Evolutionary conservation across 2,797 vertebrate genomes (phyloP).

Genomic region (Avahi laniger): DNA sequence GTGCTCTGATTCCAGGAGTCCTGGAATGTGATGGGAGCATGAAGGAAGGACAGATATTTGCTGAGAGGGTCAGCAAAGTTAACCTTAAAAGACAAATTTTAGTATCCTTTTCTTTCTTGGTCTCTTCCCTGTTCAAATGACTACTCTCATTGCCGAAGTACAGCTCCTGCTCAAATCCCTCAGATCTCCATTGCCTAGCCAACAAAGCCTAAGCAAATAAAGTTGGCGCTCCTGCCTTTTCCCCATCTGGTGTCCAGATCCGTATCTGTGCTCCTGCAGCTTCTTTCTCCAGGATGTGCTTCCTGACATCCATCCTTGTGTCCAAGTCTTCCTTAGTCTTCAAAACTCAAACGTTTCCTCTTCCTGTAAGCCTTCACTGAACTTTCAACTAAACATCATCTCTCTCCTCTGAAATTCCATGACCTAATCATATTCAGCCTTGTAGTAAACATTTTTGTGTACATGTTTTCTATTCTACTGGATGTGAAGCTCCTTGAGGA

Average conservation of each 20-base stretch:
- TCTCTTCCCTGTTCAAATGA: background rate
- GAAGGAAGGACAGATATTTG: slow-evolving; percentile 16
- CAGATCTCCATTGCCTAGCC: background rate
- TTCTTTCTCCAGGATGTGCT: background rate
- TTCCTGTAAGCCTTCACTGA: background rate
- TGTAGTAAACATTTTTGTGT: background rate
- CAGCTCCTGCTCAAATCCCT: background rate
- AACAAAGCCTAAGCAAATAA: background rate
- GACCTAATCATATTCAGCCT: background rate
- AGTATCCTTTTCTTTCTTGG: background rate
- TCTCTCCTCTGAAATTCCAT: background rate
- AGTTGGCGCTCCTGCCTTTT: background rate
- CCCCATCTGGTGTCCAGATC: background rate
- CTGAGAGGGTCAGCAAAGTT: background rate
- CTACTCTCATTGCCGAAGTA: background rate
- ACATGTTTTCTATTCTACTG: background rate
- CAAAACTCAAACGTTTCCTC: background rate
- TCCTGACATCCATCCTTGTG: background rate
- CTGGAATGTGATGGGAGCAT: background rate
- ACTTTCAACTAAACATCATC: background rate
- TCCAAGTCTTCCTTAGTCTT: background rate
- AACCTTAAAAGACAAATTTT: background rate
- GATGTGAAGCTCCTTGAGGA: background rate
- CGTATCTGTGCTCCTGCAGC: background rate
- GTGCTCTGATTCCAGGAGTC: background rate